A percentile compares a stretch with the other conserved stretches of the same genome.
These are phyloP conservation scores for Drosophila testacea DNA, from an alignment of 2,888 invertebrate species.

Conservation along the genomic window DNA sequence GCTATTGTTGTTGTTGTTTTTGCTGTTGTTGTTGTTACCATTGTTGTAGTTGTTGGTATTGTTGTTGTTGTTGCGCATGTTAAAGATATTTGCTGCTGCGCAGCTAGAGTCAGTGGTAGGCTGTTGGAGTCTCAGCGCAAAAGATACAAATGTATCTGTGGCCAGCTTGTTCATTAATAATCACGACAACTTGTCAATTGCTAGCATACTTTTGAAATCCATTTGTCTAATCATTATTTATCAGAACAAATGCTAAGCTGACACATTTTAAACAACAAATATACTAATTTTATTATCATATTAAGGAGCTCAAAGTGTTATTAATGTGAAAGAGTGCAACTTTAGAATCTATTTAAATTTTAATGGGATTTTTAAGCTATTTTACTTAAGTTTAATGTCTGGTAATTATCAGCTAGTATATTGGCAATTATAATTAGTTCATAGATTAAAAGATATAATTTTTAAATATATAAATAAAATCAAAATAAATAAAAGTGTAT, in stretches of 20 bases:
- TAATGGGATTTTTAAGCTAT: no score
- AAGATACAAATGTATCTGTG: slow-evolving; percentile 59
- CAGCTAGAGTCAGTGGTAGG: slow-evolving; percentile 55
- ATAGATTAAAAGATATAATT: no score
- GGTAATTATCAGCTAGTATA: no score
- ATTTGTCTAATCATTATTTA: slow-evolving; percentile 53
- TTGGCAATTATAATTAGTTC: no score
- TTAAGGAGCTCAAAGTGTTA: neutral
- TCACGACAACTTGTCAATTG: slow-evolving; percentile 67
- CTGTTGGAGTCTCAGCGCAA: slow-evolving; percentile 49
- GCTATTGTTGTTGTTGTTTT: slow-evolving; percentile 4
- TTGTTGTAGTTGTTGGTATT: slow-evolving; percentile 17
- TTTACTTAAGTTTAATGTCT: no score
- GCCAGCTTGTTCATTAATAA: slow-evolving; percentile 62
- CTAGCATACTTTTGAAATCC: slow-evolving; percentile 41
- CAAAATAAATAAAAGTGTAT: neutral
- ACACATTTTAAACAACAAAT: slow-evolving; percentile 7
- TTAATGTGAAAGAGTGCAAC: neutral
- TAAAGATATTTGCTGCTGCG: slow-evolving; percentile 59
- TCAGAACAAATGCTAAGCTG: slow-evolving; percentile 17
- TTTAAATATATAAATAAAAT: no score
- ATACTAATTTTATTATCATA: slow-evolving; percentile 6
- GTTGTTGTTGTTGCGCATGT: slow-evolving; percentile 51
- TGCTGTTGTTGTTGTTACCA: slow-evolving; percentile 35
- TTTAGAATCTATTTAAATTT: no score